phyloP scores from a whole-genome alignment of 2,113 vertebrate species.

The Chiloscyllium plagiosum region DNA sequence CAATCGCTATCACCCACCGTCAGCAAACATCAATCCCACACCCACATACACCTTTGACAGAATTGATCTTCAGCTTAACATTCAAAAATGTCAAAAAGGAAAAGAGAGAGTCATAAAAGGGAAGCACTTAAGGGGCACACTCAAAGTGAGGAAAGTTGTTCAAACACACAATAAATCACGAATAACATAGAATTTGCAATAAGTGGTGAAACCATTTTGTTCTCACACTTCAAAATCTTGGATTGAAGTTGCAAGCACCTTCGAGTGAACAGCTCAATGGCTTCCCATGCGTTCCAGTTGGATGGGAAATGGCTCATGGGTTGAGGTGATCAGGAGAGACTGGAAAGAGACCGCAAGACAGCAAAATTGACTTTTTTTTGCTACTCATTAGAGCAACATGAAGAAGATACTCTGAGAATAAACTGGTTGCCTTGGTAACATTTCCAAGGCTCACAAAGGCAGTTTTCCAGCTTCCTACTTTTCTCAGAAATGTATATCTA shows the following conservation, averaged over 20 bases:
- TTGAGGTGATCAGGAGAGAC: background rate
- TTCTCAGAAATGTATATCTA: background rate
- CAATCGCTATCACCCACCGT: no score
- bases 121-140: background rate
- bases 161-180: background rate
- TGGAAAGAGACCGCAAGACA: background rate
- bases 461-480: background rate
- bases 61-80: no score
- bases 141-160: background rate
- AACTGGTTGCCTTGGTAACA: slow-evolving; percentile 8
- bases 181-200: background rate
- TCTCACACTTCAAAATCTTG: background rate
- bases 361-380: background rate
- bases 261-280: background rate
- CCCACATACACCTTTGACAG: no score
- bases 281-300: background rate
- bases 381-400: background rate
- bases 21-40: no score
- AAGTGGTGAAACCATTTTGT: background rate
- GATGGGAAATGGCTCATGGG: background rate
- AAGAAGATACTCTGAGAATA: background rate
- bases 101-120: background rate
- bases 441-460: background rate
- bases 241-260: background rate
- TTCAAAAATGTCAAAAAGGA: background rate